These are phyloP conservation scores for Danio choprae DNA, from an alignment of 2,797 vertebrate genomes.

Conservation along the genomic window DNA sequence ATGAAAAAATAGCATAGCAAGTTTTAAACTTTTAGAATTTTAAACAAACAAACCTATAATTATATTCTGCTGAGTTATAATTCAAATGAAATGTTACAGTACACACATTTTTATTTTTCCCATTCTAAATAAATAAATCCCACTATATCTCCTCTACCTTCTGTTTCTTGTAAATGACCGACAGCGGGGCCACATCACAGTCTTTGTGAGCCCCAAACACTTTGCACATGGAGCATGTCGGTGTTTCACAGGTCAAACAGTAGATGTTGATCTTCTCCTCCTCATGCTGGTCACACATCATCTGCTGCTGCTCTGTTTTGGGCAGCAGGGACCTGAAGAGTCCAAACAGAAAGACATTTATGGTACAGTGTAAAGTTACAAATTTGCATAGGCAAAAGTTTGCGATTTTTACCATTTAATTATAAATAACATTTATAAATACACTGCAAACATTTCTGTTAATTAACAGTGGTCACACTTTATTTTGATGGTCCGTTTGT, in stretches of 20 bases:
- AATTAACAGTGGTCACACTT: too few relatives aligned
- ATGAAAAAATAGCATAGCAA: too few relatives aligned
- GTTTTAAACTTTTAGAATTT: too few relatives aligned
- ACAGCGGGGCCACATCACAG: slow-evolving; percentile 88
- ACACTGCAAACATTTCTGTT: too few relatives aligned
- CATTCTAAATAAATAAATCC: too few relatives aligned
- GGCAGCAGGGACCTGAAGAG: slow-evolving; percentile 76
- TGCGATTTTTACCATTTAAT: neutral
- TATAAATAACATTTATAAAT: too few relatives aligned
- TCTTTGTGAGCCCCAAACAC: slow-evolving; percentile 90
- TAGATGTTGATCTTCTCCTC: slow-evolving; percentile 94
- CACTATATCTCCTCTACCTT: slow-evolving; percentile 76
- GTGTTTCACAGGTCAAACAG: slow-evolving; percentile 87
- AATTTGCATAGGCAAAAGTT: neutral
- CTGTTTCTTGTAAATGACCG: slow-evolving; percentile 82
- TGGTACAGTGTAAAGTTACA: neutral
- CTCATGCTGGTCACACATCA: slow-evolving; percentile 88
- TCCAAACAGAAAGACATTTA: neutral
- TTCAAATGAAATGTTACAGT: too few relatives aligned
- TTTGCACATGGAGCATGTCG: slow-evolving; percentile 95
- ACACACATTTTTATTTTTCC: too few relatives aligned
- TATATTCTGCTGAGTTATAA: too few relatives aligned
- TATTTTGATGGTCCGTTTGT: too few relatives aligned
- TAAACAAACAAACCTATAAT: too few relatives aligned
- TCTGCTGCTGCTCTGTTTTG: slow-evolving; percentile 85